Evolutionary conservation across 1,140 invertebrate genomes (phyloP), one percentile per base, ranked within the genome.

Genomic region (Scaptodrosophila lebanonensis): DNA sequence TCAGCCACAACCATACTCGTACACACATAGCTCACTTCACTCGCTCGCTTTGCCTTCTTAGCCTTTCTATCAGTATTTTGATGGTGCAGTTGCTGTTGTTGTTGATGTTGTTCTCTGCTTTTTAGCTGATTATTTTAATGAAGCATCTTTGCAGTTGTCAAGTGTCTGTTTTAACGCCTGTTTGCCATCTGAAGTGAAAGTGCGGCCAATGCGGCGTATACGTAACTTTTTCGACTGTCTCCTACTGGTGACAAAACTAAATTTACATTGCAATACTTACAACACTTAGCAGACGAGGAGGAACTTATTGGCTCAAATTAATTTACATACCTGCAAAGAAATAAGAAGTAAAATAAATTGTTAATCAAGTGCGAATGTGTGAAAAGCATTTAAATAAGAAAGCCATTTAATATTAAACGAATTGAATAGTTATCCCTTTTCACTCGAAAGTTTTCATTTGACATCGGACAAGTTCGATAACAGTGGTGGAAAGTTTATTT

Each of bases 81-180:
- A 45, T 54, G 43, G 40, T 48, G 50, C 35, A 62, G 29, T 45
- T 5, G 16, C 58, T 47, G 44, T 60, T 16, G 45, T 47, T 42
- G 25, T 18, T 18, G 35, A 29, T 51, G 49, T 61, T 49, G 29
- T 69, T 32, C 22, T 35, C 44, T 38, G 38, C 67, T 39, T 52
- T 53, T 39, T 58, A 63, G 63, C 48, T 72, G 62, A 71, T 72
- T 63, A 66, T 72, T 66, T 62, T 72, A 72, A 71, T 70, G 66
- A 70, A 70, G 53, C 60, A 56, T 68, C 66, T 58, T 48, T 30
- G 11, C 52, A 40, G 52, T 29, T 22, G 30, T 66, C 35, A 40
- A 40, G 13, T 50, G 6, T 29, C 27, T 8, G 12, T 12, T 27
- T 20, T 32, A 4, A 6, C 18, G 6, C 27, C 22, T 3, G 3